Evolutionary conservation across 2,888 invertebrate genomes (phyloP), one percentile per base, ranked within the genome.

Genomic region (Sipha maydis): DNA sequence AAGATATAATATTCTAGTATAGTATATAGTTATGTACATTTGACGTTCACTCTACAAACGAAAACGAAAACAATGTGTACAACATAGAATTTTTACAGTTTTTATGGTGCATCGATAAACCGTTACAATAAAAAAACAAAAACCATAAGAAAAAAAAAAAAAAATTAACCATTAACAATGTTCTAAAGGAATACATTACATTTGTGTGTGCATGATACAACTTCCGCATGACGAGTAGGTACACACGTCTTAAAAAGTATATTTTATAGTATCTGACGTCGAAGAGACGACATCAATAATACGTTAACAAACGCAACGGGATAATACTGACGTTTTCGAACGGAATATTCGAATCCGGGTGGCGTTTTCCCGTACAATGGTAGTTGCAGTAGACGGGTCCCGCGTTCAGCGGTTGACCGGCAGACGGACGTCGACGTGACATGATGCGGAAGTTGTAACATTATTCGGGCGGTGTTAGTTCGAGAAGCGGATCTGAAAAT

Each of bases 401-500:
- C 48, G 48, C 14, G 11, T 14, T 48, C 48, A 14, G 14, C 14
- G 69, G 11, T 11, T 28, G 28, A 28, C n/a, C 11, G 14, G 28
- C n/a, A 28, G 3, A 11, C 8, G 69, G 69, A n/a, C 69, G 69
- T 69, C 28, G 69, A 28, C 28, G 69, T 5, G 8, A 75, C 38
- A n/a, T 61, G 25, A 25, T 31, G 61, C 14, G 1, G 56, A 76
- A 76, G 25, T n/a, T 75, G 54, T 25, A 28, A 28, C 3, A 28
- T 28, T 75, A 56, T 83, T 75, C 9, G 73, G 73, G 83, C n/a
- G 54, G 73, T 75, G 83, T 83, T 83, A 56, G 75, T 83, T 75
- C 31, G 34, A 83, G 38, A 83, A 83, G 83, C 83, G n/a, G 56
- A 83, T 83, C 83, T 83, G 83, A 56, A 83, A 34, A 34, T 34